phyloP scores from a whole-genome alignment of 1,140 invertebrate genomes.

The Bombus huntii region DNA sequence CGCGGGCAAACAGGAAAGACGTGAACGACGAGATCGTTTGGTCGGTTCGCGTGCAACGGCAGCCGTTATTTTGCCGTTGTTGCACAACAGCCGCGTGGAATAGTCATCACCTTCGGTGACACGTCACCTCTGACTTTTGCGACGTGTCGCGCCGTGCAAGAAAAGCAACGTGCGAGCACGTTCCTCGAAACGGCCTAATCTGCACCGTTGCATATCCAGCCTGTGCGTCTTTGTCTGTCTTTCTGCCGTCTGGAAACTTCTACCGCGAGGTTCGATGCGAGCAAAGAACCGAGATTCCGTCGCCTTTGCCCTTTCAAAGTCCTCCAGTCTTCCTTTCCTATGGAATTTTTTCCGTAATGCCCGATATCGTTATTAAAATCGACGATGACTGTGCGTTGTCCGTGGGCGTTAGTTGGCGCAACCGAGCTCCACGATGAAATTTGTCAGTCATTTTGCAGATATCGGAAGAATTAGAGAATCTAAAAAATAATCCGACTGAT shows the following conservation, averaged over 20 bases:
- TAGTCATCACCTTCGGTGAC: slow-evolving; percentile 76
- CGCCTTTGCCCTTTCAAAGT: slow-evolving; percentile 48
- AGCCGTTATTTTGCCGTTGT: slow-evolving; percentile 59
- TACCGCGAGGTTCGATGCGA: background rate
- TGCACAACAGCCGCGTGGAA: slow-evolving; percentile 69
- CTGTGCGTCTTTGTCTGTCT: slow-evolving; percentile 29
- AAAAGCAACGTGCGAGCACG: slow-evolving; percentile 38
- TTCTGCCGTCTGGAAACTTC: slow-evolving; percentile 22
- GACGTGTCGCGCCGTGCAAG: slow-evolving; percentile 42
- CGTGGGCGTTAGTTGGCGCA: slow-evolving; percentile 29
- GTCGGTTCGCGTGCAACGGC: slow-evolving; percentile 44
- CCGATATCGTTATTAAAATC: slow-evolving; percentile 43
- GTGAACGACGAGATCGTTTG: slow-evolving; percentile 36
- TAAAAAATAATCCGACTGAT: too few species aligned
- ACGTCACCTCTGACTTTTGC: slow-evolving; percentile 77
- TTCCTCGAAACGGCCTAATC: slow-evolving; percentile 64
- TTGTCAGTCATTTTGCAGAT: background rate
- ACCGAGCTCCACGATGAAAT: background rate
- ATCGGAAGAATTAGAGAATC: background rate
- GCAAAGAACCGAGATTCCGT: background rate
- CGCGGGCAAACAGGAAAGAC: slow-evolving; percentile 26
- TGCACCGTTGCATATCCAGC: slow-evolving; percentile 44
- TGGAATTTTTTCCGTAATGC: background rate
- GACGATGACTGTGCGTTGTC: slow-evolving; percentile 3
- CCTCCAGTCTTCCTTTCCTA: background rate